Evolutionary conservation across 1,140 invertebrate genomes (phyloP), one percentile per base, ranked within the genome.

Genomic region (Diabrotica virgifera): DNA sequence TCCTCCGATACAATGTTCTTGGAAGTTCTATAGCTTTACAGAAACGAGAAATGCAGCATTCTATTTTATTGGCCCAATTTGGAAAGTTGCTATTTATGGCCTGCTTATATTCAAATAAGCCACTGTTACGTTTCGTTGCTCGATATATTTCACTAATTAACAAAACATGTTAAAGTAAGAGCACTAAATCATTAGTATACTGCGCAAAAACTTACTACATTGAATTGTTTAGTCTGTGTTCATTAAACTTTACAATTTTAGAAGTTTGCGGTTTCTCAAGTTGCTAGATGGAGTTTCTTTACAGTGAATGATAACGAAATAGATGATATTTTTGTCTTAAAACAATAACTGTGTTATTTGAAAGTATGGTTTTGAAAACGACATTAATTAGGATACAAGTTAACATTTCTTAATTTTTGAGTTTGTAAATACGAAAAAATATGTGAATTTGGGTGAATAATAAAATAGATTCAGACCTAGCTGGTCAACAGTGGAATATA

Each of bases 171-270:
- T 61, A 24, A 37, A 61, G 65, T 62, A 54, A 62, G 14, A 14
- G 59, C 51, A 52, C 52, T 66, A 63, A 66, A 66, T 66, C 65
- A 66, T 66, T 54, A 51, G 24, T 56, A 46, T 51, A 55, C 24
- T 24, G 24, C 24, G 65, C 65, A 66, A 66, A 66, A 66, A 66
- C 65, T 58, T 36, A 55, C 40, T 66, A 62, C 63, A 66, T 66
- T 62, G 65, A 59, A 66, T 63, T 66, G 65, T 66, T 66, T 61
- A 62, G 54, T 66, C 53, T 66, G 35, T 55, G 59, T 35, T 66
- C 65, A 66, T 66, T 66, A 66, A 62, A 62, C n/a, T 66, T 58
- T 66, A 60, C 36, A 62, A 36, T 56, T 66, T 57, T 66, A 50
- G 36, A 66, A 62, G 59, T 52, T 65, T 24, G 24, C 24, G 24